Percentiles rank a stretch among this genome's conserved stretches.
phyloP scores from a whole-genome alignment of 2,888 invertebrate genomes.

The Ornithoptera alexandrae region DNA sequence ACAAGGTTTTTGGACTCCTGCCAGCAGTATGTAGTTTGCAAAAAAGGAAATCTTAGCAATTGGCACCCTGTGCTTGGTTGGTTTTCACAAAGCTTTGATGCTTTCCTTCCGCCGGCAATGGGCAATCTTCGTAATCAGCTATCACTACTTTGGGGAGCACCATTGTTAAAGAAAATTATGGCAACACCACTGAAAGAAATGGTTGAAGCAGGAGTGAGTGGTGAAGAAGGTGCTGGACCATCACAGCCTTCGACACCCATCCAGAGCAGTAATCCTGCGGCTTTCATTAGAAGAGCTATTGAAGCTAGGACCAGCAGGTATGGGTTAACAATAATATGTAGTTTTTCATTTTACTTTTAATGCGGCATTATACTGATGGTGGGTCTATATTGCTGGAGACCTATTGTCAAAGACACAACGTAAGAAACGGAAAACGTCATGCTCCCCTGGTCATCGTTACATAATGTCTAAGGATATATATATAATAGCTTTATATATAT shows the following conservation, averaged over 20 bases:
- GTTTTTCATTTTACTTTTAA: too few relatives aligned
- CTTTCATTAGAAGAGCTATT: conserved; percentile 70
- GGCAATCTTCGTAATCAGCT: conserved; percentile 84
- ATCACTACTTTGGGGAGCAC: conserved; percentile 84
- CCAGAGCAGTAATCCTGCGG: conserved; percentile 67
- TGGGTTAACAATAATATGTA: not conserved
- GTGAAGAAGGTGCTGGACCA: conserved; percentile 75
- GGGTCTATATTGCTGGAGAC: too few relatives aligned
- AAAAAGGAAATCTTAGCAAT: conserved; percentile 94
- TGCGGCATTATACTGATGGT: too few relatives aligned
- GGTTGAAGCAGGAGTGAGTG: conserved; percentile 68
- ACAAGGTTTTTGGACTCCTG: conserved; percentile 93
- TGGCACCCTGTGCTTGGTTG: conserved; percentile 99
- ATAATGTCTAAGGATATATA: too few relatives aligned
- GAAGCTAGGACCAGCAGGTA: conserved; percentile 80
- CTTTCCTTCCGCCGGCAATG: conserved; percentile 85
- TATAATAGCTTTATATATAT: too few relatives aligned
- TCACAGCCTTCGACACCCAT: conserved; percentile 76
- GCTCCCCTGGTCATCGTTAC: too few relatives aligned
- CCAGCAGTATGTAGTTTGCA: conserved; percentile 94
- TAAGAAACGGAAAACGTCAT: too few relatives aligned
- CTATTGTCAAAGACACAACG: too few relatives aligned
- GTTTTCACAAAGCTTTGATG: conserved; percentile 89
- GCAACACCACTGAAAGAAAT: conserved; percentile 74
- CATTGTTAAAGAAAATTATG: conserved; percentile 65